Conservation (phyloP, 2,113 vertebrate genomes). For the Zosterops borbonicus region DNA sequence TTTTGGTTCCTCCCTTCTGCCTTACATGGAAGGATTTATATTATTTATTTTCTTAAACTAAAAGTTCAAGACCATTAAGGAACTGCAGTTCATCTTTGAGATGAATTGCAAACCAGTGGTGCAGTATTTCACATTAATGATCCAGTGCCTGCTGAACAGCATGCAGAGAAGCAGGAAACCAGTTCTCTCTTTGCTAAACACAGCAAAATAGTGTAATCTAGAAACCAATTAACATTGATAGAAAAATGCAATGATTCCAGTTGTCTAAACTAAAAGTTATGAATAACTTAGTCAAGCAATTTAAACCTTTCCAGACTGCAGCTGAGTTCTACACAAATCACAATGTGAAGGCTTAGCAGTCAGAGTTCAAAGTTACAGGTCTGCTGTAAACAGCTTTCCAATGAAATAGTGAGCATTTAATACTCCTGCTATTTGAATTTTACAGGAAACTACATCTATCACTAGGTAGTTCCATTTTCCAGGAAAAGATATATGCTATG, state of each 20-base stretch:
- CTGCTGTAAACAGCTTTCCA: neutral
- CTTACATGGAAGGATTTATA: slow-evolving; percentile 22
- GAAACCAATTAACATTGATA: neutral
- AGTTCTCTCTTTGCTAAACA: neutral
- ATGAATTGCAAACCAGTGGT: slow-evolving; percentile 42
- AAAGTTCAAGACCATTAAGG: slow-evolving; percentile 66
- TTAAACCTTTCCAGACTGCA: neutral
- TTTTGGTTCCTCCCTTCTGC: slow-evolving; percentile 22
- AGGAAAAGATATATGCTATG: neutral
- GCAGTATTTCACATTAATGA: slow-evolving; percentile 55
- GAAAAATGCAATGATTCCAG: neutral
- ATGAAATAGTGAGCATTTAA: neutral
- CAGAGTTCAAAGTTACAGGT: neutral
- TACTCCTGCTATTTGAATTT: neutral
- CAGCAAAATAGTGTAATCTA: neutral
- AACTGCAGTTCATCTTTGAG: slow-evolving; percentile 58
- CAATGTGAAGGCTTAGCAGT: neutral
- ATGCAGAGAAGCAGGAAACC: neutral
- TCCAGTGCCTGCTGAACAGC: neutral
- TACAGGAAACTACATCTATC: neutral
- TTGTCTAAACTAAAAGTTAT: neutral
- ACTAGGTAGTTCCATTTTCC: neutral
- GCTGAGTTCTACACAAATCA: neutral
- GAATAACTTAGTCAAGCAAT: neutral
- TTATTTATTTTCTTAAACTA: slow-evolving; percentile 64